Evolutionary conservation across 1,140 invertebrate genomes (phyloP), one percentile per base, ranked within the genome.

Genomic region (Drosophila bipectinata): DNA sequence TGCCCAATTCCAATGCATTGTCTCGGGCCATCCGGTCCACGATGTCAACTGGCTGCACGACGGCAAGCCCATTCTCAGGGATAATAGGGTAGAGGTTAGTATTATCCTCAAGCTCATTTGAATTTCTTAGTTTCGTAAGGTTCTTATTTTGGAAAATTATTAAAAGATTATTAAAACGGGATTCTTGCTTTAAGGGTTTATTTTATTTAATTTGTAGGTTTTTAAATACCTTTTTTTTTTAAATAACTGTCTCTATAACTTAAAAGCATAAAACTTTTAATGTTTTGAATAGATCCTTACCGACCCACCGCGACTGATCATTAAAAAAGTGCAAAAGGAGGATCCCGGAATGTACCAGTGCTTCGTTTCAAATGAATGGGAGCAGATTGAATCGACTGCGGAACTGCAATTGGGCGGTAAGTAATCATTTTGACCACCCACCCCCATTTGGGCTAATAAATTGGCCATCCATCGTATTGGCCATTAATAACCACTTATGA

Each of bases 31-130:
- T 93, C 97, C 97, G 1, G 93, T 96, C 45, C 94, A 96, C 48
- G 93, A 95, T 64, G 94, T 98, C 55, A 94, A 94, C 52, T 99
- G 98, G 98, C 93, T 96, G 55, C 96, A 97, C 90, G 95, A 97
- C 90, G 96, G 96, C 10, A 94, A 95, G 88, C 93, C 95, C n/a
- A 92, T 95, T 56, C 91, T 95, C 34, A 93, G 94, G 53, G 94
- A 94, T 63, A 93, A 93, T 62, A 92, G 94, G 52, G 92, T 94
- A 5, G 93, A 94, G 90, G 92, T 94, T 72, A 51, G 73, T 39
- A 37, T n/a, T 37, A 37, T n/a, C 34, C 10, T n/a, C 0, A 10
- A 44, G 8, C 7, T 7, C 8, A 18, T 6, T n/a, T 44, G n/a
- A 44, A 18, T 15, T 8, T 7, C n/a, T 41, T n/a, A 1, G 12